Conservation (phyloP, 1,140 invertebrate genomes). For the Apis florea region DNA sequence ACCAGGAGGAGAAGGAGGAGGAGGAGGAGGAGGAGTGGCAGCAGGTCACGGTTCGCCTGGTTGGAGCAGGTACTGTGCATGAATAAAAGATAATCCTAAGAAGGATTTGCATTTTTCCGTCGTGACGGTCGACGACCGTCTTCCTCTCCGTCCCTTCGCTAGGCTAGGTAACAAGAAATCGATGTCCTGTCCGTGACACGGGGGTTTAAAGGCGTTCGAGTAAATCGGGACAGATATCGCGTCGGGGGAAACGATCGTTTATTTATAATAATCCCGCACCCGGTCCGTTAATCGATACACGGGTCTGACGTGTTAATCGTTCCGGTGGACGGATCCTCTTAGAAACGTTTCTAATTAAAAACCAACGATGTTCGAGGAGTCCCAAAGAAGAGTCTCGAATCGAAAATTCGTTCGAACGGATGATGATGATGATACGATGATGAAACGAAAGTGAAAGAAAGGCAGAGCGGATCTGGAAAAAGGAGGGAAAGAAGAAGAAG, state of each 20-base stretch:
- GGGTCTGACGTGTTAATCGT: not conserved
- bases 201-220: constrained; percentile 4
- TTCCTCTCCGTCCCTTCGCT: not conserved
- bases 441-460: too few relatives aligned
- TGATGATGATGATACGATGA: too few relatives aligned
- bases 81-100: constrained; percentile 63
- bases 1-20: too few relatives aligned
- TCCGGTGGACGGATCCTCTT: not conserved
- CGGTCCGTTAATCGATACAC: constrained; percentile 1
- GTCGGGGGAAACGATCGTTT: not conserved
- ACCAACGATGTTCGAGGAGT: too few relatives aligned
- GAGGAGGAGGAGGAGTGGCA: too few relatives aligned
- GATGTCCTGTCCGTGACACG: constrained; percentile 1
- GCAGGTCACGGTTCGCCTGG: constrained; percentile 30
- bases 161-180: constrained; percentile 56
- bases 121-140: constrained; percentile 18
- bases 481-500: too few relatives aligned
- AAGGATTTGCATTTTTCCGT: constrained; percentile 53
- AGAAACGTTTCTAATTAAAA: not conserved
- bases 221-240: not conserved
- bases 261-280: not conserved
- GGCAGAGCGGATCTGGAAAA: too few relatives aligned
- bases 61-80: constrained; percentile 17
- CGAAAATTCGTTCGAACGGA: too few relatives aligned
- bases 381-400: too few relatives aligned